Evolutionary conservation across 2,113 vertebrate species (phyloP).

Genomic region (Dolichotis patagonum): DNA sequence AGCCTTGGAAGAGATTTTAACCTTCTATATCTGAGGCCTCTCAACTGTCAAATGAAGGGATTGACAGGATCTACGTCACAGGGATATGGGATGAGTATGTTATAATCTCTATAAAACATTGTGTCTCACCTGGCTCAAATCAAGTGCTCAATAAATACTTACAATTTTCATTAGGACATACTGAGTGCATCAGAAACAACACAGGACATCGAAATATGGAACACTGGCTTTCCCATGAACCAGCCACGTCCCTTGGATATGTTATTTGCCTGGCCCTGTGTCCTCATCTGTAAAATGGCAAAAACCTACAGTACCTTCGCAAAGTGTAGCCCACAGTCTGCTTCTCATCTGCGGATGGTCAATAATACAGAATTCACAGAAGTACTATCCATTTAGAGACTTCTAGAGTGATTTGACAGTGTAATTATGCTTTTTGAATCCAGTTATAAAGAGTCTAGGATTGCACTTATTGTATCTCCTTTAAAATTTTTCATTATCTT

Average conservation of each 20-base stretch:
- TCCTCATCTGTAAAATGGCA: neutral
- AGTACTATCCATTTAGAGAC: neutral
- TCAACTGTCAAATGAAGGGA: neutral
- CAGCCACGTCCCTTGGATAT: neutral
- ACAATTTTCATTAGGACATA: neutral
- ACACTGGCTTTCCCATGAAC: neutral
- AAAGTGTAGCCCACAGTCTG: neutral
- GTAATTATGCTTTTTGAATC: conserved; percentile 2
- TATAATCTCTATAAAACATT: neutral
- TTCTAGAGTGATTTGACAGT: neutral
- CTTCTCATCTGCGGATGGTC: neutral
- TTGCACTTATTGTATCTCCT: neutral
- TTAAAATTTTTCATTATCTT: neutral
- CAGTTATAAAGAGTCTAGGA: neutral
- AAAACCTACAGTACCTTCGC: neutral
- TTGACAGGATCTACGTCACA: neutral
- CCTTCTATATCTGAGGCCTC: neutral
- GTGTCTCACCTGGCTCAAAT: neutral
- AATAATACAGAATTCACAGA: neutral
- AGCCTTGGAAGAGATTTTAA: neutral
- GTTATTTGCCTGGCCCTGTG: neutral
- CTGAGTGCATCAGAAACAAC: neutral
- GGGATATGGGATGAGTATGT: neutral
- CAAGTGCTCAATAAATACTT: neutral
- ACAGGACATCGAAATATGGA: neutral